A percentile compares a stretch with the other conserved stretches of the same genome.
These are phyloP conservation scores for Anadara kagoshimensis DNA, from an alignment of 1,140 invertebrate genomes.

Conservation along the genomic window DNA sequence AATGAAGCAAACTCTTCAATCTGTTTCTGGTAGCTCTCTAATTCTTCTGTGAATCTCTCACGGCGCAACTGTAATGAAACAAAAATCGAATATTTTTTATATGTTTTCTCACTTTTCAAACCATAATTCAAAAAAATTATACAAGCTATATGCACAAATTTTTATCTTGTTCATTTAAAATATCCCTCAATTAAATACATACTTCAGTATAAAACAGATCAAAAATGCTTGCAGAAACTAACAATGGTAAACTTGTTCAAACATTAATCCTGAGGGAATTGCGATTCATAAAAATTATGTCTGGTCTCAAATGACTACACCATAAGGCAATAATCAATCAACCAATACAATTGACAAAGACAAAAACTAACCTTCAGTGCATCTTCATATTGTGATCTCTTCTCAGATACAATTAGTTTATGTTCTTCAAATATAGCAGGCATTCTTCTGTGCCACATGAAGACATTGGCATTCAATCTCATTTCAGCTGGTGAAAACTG, in stretches of 20 bases:
- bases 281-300: too few relatives aligned
- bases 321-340: too few relatives aligned
- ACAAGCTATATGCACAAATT: too few relatives aligned
- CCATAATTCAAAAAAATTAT: not conserved
- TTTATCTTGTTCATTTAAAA: conserved; percentile 1
- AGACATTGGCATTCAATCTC: conserved; percentile 84
- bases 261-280: too few relatives aligned
- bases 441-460: conserved; percentile 89
- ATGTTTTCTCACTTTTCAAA: not conserved
- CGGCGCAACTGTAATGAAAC: conserved; percentile 69
- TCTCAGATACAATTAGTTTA: conserved; percentile 84
- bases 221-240: too few relatives aligned
- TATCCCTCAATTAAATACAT: too few relatives aligned
- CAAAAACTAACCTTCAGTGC: conserved; percentile 78
- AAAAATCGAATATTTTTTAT: too few relatives aligned
- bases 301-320: too few relatives aligned
- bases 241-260: too few relatives aligned
- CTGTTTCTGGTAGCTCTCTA: conserved; percentile 86
- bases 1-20: conserved; percentile 91
- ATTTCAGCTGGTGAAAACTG: conserved; percentile 87
- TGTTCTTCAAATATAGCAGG: conserved; percentile 88
- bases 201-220: too few relatives aligned
- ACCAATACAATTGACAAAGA: not conserved
- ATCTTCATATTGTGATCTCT: conserved; percentile 91
- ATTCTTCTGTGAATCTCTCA: conserved; percentile 83